Conservation (phyloP, 2,797 vertebrate genomes). For the Helicolenus hilgendorfi region DNA sequence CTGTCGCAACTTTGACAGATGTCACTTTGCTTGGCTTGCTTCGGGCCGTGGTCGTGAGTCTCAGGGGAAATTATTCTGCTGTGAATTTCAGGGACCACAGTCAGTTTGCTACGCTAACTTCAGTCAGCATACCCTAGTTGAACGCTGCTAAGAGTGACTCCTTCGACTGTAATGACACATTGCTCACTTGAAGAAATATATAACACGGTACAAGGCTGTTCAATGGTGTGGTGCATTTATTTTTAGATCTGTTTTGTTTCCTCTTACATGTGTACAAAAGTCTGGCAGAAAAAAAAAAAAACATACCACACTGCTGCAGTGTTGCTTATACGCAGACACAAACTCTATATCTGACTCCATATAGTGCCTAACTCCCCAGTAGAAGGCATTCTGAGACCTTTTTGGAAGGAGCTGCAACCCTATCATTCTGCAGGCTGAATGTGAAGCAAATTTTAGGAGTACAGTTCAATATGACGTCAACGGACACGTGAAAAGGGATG, state of each 20-base stretch:
- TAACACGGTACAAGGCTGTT: not conserved
- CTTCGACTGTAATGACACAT: conserved; percentile 38
- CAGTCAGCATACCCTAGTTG: conserved; percentile 45
- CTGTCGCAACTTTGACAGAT: conserved; percentile 74
- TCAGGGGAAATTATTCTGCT: conserved; percentile 79
- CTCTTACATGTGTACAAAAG: not conserved
- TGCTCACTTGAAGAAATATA: conserved; percentile 34
- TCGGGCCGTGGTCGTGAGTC: conserved; percentile 50
- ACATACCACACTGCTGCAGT: not conserved
- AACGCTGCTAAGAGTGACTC: conserved; percentile 39
- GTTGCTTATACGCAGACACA: not conserved
- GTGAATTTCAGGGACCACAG: conserved; percentile 68
- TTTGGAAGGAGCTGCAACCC: not conserved
- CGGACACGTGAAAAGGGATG: not conserved
- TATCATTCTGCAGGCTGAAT: not conserved
- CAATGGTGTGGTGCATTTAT: not conserved
- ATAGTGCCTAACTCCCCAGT: not conserved
- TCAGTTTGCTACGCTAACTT: conserved; percentile 56
- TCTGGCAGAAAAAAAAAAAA: not conserved
- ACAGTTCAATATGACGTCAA: not conserved
- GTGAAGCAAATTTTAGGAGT: not conserved
- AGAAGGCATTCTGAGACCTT: not conserved
- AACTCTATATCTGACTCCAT: not conserved
- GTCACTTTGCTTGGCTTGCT: conserved; percentile 75
- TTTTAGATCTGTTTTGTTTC: conserved; percentile 12